Base-by-base conservation (phyloP, 2,888 invertebrate species). In the Dryococelus australis region DNA sequence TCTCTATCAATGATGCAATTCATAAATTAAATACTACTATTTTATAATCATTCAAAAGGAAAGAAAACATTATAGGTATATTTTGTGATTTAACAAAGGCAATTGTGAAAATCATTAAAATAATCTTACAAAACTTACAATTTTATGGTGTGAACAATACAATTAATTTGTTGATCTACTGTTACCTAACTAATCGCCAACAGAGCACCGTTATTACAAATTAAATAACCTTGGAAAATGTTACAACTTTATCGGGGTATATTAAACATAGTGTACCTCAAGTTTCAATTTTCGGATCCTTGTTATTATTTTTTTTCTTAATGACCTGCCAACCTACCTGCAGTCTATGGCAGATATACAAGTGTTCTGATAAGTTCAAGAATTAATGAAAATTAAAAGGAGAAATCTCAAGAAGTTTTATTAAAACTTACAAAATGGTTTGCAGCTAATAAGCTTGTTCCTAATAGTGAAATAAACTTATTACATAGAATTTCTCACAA, bases 81-180 rank as follows among this genome's bases (percentile, higher is more conserved):
- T 13, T 79, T 27, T 79, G 79, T 8, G 9, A 79, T 10, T 24
- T 79, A 27, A 65, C 47, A 87, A 85, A 65, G 81, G 87, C 88
- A 80, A 87, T 43, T 86, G 88, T 85, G 87, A 85, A 80, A 83
- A 85, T 43, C 27, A 35, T 86, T 79, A n/a, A 28, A 1, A 79
- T 12, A n/a, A 35, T n/a, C 79, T 3, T 35, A 35, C 2, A 35
- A 4, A 35, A 35, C 1, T 4, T 35, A 4, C 35, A 35, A 85
- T 85, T 85, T 85, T 51, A 47, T 51, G 10, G 20, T 10, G n/a
- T 79, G 27, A 79, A 79, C 1, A 79, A 79, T 35, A 35, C 1
- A 26, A 79, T 79, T 0, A 27, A 27, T 8, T 27, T 6, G 3
- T 24, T 27, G 20, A 79, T 79, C 10, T 6, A 79, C 2, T 79